Base-by-base conservation (phyloP, 2,113 vertebrate genomes). In the Pteruthius melanotis region DNA sequence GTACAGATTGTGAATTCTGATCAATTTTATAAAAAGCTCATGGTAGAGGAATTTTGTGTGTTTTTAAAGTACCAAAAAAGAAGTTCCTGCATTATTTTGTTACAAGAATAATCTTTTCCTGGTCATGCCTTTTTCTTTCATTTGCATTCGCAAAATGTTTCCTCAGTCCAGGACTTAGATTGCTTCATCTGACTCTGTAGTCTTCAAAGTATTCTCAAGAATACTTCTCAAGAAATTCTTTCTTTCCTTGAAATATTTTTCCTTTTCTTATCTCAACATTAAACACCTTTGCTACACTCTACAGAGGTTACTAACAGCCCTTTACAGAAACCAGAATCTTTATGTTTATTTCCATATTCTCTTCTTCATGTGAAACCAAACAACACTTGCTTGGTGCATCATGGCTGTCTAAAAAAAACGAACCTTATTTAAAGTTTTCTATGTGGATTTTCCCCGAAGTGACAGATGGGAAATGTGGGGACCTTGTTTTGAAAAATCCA, bases 81-180 rank as follows among this genome's bases (percentile, higher is more conserved):
- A 72, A 7, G 15, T 22, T 79, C 26, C 45, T 57, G 30, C 44
- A 47, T 88, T 71, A 65, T 22, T 84, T 18, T n/a, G 6, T 89
- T 91, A 40, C 19, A 49, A 76, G 30, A 92, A 61, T 91, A 66
- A 59, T 91, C 5, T 87, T 92, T 63, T 77, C 10, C 31, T 72
- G 23, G 39, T 84, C 53, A 61, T 63, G 31, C 6, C 21, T 77
- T 70, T 47, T 85, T 71, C 33, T 94, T 94, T 90, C 12, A 83
- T 95, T 94, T 87, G 23, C 27, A 53, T 96, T 94, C 92, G 15
- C 31, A 87, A 95, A 84, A 31, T 79, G 10, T 77, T 95, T 94
- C 50, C 53, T 95, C 54, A 82, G 31, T 95, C 68, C 52, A 89
- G 61, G 52, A 85, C 8, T 95, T 77, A 88, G 68, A 89, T 74